A percentile compares a stretch with the other conserved stretches of the same genome.
Conservation (phyloP, 2,888 invertebrate genomes). For the Drosophila pseudotalamancana region DNA sequence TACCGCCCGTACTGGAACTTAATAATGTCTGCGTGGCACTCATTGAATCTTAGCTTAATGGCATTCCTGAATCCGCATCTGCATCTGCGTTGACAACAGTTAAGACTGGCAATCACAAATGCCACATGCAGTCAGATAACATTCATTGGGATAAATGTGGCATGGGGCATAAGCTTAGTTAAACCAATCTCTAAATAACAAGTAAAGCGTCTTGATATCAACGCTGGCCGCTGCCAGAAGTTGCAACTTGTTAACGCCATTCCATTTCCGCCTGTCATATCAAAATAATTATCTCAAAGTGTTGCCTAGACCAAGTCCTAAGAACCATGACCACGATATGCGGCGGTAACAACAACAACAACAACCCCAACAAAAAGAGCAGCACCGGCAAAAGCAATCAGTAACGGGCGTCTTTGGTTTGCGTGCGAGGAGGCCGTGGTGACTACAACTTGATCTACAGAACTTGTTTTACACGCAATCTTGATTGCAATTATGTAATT, state of each 20-base stretch:
- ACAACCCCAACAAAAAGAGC: slow-evolving; percentile 13
- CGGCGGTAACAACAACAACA: slow-evolving; percentile 12
- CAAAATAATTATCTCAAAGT: slow-evolving; percentile 79
- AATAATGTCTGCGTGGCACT: background rate
- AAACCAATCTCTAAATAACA: slow-evolving; percentile 26
- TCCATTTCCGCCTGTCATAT: slow-evolving; percentile 82
- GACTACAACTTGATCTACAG: slow-evolving; percentile 66
- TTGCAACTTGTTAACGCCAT: slow-evolving; percentile 76
- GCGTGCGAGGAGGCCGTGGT: slow-evolving; percentile 49
- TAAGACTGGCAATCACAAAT: slow-evolving; percentile 56
- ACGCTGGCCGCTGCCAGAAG: slow-evolving; percentile 34
- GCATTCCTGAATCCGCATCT: slow-evolving; percentile 13
- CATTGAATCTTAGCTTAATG: slow-evolving; percentile 35
- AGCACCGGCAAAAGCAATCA: slow-evolving; percentile 29
- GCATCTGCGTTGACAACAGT: slow-evolving; percentile 15
- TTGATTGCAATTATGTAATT: slow-evolving; percentile 77
- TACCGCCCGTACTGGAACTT: slow-evolving; percentile 5
- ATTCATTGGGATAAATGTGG: slow-evolving; percentile 50
- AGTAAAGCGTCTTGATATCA: slow-evolving; percentile 40
- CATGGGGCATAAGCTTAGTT: slow-evolving; percentile 26
- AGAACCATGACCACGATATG: slow-evolving; percentile 43
- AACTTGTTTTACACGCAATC: slow-evolving; percentile 76
- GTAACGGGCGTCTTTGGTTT: slow-evolving; percentile 44
- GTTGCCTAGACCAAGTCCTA: slow-evolving; percentile 58
- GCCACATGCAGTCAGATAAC: slow-evolving; percentile 64